Evolutionary conservation across 53 echinoderm and acorn worm genomes (phyloP), one percentile per base, ranked within the genome.

Genomic region (Temnopleurus reevesii): DNA sequence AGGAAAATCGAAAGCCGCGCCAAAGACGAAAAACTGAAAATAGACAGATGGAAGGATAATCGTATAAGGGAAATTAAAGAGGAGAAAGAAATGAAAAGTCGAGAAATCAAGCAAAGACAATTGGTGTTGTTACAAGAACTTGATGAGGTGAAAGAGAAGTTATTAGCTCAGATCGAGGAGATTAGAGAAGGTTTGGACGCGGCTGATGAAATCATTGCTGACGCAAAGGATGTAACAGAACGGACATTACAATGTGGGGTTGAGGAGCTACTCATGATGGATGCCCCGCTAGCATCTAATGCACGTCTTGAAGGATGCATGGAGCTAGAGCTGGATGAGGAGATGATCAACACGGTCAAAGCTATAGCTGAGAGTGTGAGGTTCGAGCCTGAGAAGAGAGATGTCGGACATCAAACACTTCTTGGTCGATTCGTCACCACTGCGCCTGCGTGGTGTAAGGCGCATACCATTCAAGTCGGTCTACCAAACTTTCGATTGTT

Each of bases 1-100:
- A 65, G 88, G 46, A 66, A 53, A 31, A 21, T 87, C 19, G 88
- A 87, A 33, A 29, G 8, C 6, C 88, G 76, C 71, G 88, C 88
- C 1, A 49, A 66, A 35, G 88, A 87, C 18, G 88, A 87, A 35
- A 87, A 66, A 13, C 9, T 35, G 31, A 87, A 71, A 51, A 87
- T 87, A 65, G 65, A 87, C 49, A 65, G 88, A 53, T 87, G 88
- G 88, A 87, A 66, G 13, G 88, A 87, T 27, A 87, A 87, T 87
- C 88, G 88, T 8, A 33, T 87, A 6, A 8, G 49, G 31, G 88
- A 87, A 24, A 7, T 66, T 4, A 65, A 66, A 29, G 88, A 51
- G 15, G 88, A 87, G 30, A 66, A 30, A 34, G 53, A 87, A 8
- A 38, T 6, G 33, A 71, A 66, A 31, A n/a, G 34, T 5, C 51